Evolutionary conservation across 2,797 vertebrate genomes (phyloP), one percentile per base, ranked within the genome.

Genomic region (Poecilia picta): DNA sequence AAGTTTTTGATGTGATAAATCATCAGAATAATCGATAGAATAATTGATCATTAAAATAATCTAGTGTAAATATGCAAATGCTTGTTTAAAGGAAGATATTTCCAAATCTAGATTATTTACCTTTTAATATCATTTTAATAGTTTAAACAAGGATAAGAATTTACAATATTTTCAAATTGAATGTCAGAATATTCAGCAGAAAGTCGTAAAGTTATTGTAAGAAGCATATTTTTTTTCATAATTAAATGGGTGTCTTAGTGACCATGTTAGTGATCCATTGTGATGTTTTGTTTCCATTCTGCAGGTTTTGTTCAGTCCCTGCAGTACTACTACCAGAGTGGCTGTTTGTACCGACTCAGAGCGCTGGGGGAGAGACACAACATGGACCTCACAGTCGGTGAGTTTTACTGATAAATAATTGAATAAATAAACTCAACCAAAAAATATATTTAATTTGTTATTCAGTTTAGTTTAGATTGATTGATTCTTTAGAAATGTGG

Each of bases 321-420:
- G 0, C 98, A 99, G 94, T 99, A 98, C 86, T 99, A 99, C 86
- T 99, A 99, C 79, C 98, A 99, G 94, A 99, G 98, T 0, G 98
- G 98, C 77, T 98, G 97, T 78, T 88, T 99, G 86, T 99, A 99
- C 91, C 92, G 98, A 89, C 96, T 99, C 49, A 87, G 98, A 72
- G 97, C 98, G 0, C 93, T 99, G 86, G 98, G 98, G 0, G 97
- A 99, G 80, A 94, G 97, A 90, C 98, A 99, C 91, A 99, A 95
- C 92, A 99, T 99, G 98, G 98, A 99, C 53, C 95, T 99, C 25
- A 99, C 98, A 0, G 98, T 99, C 64, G 98, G 98, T 99, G 87
- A 95, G 98, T 51, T 23, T 51, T 51, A 20, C 49, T 20, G 49
- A 18, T 51, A 23, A 25, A 53, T 53, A 23, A 53, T 53, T 53